Conservation (phyloP, 2,113 vertebrate genomes). For the Zosterops japonicus region DNA sequence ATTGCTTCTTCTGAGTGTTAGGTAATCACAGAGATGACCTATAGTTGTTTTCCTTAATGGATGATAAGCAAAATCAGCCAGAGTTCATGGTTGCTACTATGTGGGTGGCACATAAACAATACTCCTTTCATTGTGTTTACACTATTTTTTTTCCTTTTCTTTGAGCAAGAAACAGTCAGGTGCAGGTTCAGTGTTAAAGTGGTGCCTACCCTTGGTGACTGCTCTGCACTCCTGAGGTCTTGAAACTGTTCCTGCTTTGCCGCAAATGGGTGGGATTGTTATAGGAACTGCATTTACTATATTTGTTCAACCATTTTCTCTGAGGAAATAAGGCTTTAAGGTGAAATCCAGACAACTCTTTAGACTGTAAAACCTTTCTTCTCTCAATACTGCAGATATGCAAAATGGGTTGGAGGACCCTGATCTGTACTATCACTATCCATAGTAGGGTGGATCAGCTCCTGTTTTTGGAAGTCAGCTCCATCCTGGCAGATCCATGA, state of each 20-base stretch:
- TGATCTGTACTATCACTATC: neutral
- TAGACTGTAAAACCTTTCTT: neutral
- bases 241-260: neutral
- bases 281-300: neutral
- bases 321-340: neutral
- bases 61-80: constrained; percentile 59
- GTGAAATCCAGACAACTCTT: neutral
- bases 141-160: neutral
- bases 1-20: constrained; percentile 35
- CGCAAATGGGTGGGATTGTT: neutral
- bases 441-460: neutral
- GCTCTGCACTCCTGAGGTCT: neutral
- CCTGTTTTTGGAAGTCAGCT: neutral
- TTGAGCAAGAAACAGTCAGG: neutral
- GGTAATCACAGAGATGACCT: constrained; percentile 60
- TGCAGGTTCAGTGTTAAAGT: neutral
- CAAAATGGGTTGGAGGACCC: neutral
- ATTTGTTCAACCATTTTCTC: neutral
- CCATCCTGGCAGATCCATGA: neutral
- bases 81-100: constrained; percentile 20
- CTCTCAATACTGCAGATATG: neutral
- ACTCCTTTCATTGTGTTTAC: constrained; percentile 3
- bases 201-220: neutral
- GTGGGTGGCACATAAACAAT: constrained; percentile 44
- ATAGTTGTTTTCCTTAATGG: constrained; percentile 40